These are phyloP conservation scores for Anarhynchus alexandrinus DNA, from an alignment of 2,113 vertebrate species.

Conservation along the genomic window DNA sequence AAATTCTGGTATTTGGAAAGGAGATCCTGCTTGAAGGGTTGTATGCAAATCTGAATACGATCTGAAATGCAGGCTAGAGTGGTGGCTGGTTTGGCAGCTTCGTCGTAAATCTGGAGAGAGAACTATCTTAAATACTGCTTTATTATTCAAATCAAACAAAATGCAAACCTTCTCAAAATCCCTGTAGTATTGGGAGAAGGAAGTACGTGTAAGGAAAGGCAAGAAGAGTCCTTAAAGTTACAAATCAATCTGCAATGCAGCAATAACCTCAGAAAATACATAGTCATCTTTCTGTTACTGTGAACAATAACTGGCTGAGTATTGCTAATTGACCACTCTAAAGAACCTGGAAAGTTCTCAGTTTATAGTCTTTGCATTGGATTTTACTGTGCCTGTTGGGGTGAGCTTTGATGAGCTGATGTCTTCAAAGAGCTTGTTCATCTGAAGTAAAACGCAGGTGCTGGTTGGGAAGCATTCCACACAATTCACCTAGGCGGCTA, in stretches of 20 bases:
- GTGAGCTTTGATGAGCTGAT: neutral
- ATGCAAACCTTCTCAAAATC: neutral
- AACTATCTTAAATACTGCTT: neutral
- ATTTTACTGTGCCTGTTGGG: neutral
- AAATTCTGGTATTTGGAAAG: slow-evolving; percentile 40
- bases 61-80: neutral
- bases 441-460: neutral
- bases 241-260: neutral
- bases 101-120: neutral
- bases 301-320: neutral
- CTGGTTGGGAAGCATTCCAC: neutral
- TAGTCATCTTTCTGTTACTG: neutral
- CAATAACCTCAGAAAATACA: neutral
- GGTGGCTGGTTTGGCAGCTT: slow-evolving; percentile 35
- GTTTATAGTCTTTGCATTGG: neutral
- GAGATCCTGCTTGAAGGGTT: slow-evolving; percentile 21
- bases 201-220: neutral
- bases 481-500: neutral
- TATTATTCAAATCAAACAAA: slow-evolving; percentile 1
- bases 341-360: neutral
- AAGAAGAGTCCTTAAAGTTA: neutral
- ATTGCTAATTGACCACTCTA: neutral
- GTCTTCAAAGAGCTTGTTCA: neutral
- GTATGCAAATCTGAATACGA: neutral
- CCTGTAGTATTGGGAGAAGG: neutral